Conservation (phyloP, 2,113 vertebrate genomes). For the Thunnus thynnus region DNA sequence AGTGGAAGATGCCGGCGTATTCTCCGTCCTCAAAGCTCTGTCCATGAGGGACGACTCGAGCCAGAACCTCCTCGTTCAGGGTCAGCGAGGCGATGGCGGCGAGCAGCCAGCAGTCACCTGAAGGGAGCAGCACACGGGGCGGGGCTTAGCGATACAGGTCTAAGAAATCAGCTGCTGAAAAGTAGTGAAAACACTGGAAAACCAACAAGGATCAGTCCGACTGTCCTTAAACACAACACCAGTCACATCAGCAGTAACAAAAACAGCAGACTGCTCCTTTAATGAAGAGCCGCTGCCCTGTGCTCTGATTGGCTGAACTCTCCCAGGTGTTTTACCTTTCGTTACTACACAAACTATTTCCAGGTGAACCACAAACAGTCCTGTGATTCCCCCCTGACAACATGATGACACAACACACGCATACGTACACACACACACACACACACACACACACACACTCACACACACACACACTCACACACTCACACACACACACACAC, state of each 20-base stretch:
- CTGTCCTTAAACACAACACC: too few relatives aligned
- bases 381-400: neutral
- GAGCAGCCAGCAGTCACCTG: slow-evolving; percentile 90
- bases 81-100: slow-evolving; percentile 57
- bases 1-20: slow-evolving; percentile 84
- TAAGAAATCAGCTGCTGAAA: too few relatives aligned
- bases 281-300: neutral
- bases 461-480: too few relatives aligned
- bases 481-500: too few relatives aligned
- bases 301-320: slow-evolving; percentile 11
- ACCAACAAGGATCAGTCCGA: too few relatives aligned
- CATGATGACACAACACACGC: slow-evolving; percentile 6
- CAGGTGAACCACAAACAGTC: neutral
- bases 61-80: slow-evolving; percentile 43
- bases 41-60: slow-evolving; percentile 69
- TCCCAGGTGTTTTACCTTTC: neutral
- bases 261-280: too few relatives aligned
- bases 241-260: too few relatives aligned
- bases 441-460: too few relatives aligned
- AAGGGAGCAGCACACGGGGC: neutral
- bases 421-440: neutral
- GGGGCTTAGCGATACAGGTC: neutral
- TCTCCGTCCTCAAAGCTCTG: slow-evolving; percentile 66
- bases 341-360: neutral
- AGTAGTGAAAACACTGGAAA: too few relatives aligned